A percentile compares a stretch with the other conserved stretches of the same genome.
Conservation (phyloP, 2,888 invertebrate species). For the Zhengitettix transpicula region DNA sequence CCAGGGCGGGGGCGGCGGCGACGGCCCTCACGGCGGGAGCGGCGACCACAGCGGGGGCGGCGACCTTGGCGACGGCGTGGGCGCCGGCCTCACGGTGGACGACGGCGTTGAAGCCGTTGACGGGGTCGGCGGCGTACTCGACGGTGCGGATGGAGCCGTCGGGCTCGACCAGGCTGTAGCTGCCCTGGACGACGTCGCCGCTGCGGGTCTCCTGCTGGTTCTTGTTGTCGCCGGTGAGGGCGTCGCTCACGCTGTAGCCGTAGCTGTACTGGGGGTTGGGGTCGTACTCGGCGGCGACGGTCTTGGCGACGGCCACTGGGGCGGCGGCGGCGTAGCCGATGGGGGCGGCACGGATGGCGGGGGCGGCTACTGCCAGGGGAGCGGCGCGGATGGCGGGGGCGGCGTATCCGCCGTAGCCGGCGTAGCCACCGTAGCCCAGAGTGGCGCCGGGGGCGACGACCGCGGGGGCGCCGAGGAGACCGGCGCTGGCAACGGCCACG, state of each 20-base stretch:
- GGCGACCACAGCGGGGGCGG: not conserved
- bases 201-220: constrained; percentile 4
- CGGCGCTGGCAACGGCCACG: not conserved
- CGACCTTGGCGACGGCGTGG: constrained; percentile 1
- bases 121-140: constrained; percentile 6
- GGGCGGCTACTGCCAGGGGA: not conserved
- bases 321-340: constrained; percentile 1
- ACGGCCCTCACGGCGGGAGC: not conserved
- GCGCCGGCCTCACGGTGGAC: constrained; percentile 1
- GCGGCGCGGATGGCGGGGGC: not conserved
- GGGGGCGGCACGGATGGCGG: constrained; percentile 3
- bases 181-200: constrained; percentile 5
- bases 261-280: constrained; percentile 3
- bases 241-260: constrained; percentile 3
- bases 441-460: not conserved
- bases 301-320: not conserved
- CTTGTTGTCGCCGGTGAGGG: constrained; percentile 6
- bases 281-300: constrained; percentile 1
- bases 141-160: constrained; percentile 5
- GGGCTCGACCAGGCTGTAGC: constrained; percentile 4
- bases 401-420: constrained; percentile 2
- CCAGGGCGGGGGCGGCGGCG: constrained; percentile 3
- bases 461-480: not conserved
- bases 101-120: constrained; percentile 8
- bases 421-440: constrained; percentile 2